These are phyloP conservation scores for Crotalus viridis DNA, from an alignment of 2,113 vertebrate species.

Conservation along the genomic window DNA sequence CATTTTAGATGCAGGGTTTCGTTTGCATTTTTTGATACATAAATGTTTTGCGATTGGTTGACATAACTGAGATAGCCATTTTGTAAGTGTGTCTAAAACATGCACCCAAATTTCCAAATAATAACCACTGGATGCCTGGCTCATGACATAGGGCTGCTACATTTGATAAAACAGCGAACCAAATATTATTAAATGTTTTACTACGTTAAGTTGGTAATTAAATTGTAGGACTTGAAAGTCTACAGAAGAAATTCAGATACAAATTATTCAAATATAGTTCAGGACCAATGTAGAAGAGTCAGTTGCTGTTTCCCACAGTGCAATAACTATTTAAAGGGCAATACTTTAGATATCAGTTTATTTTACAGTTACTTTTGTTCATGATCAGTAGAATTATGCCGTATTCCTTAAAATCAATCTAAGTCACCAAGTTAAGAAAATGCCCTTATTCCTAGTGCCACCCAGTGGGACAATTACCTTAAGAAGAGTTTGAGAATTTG, in stretches of 20 bases:
- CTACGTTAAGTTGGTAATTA: neutral
- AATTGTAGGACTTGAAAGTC: neutral
- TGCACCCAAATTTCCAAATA: no score
- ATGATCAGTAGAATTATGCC: neutral
- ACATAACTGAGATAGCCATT: no score
- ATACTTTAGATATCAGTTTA: neutral
- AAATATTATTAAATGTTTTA: neutral
- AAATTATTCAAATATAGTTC: neutral
- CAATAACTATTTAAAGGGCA: neutral
- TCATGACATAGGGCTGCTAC: neutral
- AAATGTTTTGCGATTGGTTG: no score
- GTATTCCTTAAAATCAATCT: neutral
- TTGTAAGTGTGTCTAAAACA: no score
- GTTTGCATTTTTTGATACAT: no score
- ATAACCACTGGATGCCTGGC: neutral
- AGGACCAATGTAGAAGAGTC: neutral
- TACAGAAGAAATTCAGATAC: neutral
- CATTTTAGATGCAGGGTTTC: no score
- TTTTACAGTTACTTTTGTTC: neutral
- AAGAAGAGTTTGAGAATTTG: neutral
- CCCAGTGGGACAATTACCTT: neutral
- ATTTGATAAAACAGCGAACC: neutral
- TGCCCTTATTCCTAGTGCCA: neutral
- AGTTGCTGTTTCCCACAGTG: neutral
- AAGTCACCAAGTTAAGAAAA: neutral